Evolutionary conservation across 2,888 invertebrate genomes (phyloP), one percentile per base, ranked within the genome.

Genomic region (Ganaspis brasiliensis): DNA sequence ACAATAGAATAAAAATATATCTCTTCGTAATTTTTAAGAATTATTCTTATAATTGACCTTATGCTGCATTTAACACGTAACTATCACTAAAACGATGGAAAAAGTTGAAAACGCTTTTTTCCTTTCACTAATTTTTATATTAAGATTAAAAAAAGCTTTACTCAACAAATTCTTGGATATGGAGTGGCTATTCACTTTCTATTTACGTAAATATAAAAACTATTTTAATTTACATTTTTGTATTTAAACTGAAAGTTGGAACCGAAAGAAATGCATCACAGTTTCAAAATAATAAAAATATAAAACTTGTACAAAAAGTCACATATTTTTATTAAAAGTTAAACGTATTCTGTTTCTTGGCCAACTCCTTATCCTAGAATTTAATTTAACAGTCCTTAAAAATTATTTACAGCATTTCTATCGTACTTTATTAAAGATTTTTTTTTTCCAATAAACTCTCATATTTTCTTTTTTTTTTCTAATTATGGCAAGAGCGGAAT

Each of bases 1-100:
- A 73, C 80, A 81, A 82, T 84, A 84, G 82, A 87, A 82, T 88
- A 87, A 87, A 89, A 87, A 88, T 88, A 87, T 88, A 88, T 87
- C 84, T 88, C 85, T 87, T 83, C 82, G 8, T 19, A 78, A 85
- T 85, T 83, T 82, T 80, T 85, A 84, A 79, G 81, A 83, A 86
- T 85, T 83, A 86, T 83, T 71, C 77, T 83, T 83, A 81, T 75
- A 74, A 79, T 77, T 73, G 59, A 73, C 59, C 24, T 73, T 75
- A 78, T 75, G 78, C 72, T 76, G 76, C 57, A 73, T 75, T 78
- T 75, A 75, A 70, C 74, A 79, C 73, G 49, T 77, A 79, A 79
- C 79, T 81, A 85, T 81, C 83, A 82, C 83, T 82, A 81, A 80
- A 83, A 84, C 81, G 84, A 82, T 80, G 79, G 76, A 85, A 82